Evolutionary conservation across 2,888 invertebrate genomes (phyloP).

Genomic region (Meganola albula): DNA sequence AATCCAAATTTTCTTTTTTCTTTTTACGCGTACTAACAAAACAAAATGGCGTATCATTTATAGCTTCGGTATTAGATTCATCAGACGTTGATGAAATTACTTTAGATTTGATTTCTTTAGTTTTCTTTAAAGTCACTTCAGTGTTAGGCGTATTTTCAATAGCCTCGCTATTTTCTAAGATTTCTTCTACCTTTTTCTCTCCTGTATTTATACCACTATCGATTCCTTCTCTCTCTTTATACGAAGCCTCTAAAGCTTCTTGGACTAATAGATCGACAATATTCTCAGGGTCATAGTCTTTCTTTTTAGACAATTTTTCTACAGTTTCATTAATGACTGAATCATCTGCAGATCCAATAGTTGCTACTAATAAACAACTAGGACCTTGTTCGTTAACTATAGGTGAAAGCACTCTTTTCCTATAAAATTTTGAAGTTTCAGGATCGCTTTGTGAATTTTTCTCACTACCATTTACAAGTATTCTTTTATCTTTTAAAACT

Average conservation of each 20-base stretch:
- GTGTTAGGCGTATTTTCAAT: slow-evolving; percentile 36
- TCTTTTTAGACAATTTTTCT: slow-evolving; percentile 39
- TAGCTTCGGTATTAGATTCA: slow-evolving; percentile 48
- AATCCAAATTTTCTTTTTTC: slow-evolving; percentile 16
- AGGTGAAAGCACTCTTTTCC: slow-evolving; percentile 27
- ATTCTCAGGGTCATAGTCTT: slow-evolving; percentile 37
- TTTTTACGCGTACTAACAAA: slow-evolving; percentile 33
- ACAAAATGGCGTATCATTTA: slow-evolving; percentile 39
- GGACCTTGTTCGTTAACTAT: slow-evolving; percentile 29
- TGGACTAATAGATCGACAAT: slow-evolving; percentile 46
- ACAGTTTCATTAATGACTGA: slow-evolving; percentile 47
- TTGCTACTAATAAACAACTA: slow-evolving; percentile 44
- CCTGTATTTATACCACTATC: slow-evolving; percentile 37
- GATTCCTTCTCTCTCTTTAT: slow-evolving; percentile 17
- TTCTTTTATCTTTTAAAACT: too few relatives aligned
- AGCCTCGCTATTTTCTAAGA: slow-evolving; percentile 27
- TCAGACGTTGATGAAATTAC: slow-evolving; percentile 41
- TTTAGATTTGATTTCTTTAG: slow-evolving; percentile 14
- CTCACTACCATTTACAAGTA: too few relatives aligned
- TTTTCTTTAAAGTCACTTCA: slow-evolving; percentile 11
- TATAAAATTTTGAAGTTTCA: slow-evolving; percentile 20
- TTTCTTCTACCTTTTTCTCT: slow-evolving; percentile 27
- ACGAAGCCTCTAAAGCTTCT: slow-evolving; percentile 41
- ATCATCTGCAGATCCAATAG: slow-evolving; percentile 42
- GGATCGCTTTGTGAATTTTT: slow-evolving; percentile 34